Evolutionary conservation across 2,888 invertebrate species (phyloP).

Genomic region (Pammene fasciana): DNA sequence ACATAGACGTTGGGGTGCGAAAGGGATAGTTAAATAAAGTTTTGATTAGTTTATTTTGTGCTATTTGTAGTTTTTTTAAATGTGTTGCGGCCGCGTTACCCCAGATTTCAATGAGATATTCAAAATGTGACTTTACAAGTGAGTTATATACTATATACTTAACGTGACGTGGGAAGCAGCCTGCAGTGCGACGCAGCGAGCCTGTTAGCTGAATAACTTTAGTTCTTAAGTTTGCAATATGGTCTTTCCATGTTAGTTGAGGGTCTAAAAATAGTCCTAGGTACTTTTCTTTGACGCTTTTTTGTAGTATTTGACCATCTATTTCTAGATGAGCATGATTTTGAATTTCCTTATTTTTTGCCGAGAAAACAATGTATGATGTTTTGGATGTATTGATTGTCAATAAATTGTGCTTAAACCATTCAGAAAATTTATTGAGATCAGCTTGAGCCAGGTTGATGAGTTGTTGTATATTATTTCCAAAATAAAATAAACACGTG

Average conservation of each 20-base stretch:
- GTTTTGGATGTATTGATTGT: constrained; percentile 16
- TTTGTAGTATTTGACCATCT: neutral
- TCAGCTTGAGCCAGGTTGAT: neutral
- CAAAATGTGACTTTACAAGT: too few relatives aligned
- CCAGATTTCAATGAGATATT: too few relatives aligned
- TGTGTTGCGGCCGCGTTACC: too few relatives aligned
- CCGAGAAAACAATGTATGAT: constrained; percentile 5
- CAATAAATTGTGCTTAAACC: constrained; percentile 13
- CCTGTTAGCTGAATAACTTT: neutral
- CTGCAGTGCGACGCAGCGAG: neutral
- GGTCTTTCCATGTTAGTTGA: too few relatives aligned
- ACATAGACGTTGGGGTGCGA: neutral
- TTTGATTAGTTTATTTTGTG: neutral
- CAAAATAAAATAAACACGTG: constrained; percentile 20
- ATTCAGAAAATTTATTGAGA: neutral
- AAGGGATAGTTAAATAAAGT: neutral
- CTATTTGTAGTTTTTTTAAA: too few relatives aligned
- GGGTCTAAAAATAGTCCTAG: too few relatives aligned
- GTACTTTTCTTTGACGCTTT: neutral
- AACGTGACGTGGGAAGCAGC: neutral
- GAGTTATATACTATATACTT: neutral
- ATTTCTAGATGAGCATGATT: neutral
- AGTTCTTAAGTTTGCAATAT: too few relatives aligned
- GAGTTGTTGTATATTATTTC: neutral
- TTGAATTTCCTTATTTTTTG: constrained; percentile 10